phyloP scores from a whole-genome alignment of 2,888 invertebrate species.

The Oscheius sp. region DNA sequence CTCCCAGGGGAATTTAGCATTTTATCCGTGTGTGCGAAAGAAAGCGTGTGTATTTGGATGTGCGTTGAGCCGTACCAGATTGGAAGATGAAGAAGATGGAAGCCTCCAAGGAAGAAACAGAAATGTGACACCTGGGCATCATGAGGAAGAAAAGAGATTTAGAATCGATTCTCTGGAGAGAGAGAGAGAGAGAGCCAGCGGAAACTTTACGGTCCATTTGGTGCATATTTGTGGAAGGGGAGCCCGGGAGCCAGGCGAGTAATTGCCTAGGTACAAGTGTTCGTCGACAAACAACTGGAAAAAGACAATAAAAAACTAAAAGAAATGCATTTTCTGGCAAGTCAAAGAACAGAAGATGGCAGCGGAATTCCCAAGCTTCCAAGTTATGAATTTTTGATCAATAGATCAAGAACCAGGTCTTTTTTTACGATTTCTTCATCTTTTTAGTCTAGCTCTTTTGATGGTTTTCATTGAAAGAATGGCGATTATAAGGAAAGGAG shows the following conservation, averaged over 20 bases:
- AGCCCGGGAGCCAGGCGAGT: neutral
- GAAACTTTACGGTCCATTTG: conserved; percentile 33
- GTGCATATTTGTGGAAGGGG: conserved; percentile 30
- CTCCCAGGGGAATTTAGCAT: no score
- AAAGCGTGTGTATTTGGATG: conserved; percentile 11
- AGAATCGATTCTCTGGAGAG: conserved; percentile 13
- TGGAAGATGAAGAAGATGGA: conserved; percentile 22
- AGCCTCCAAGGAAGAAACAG: neutral
- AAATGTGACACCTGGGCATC: conserved; percentile 21
- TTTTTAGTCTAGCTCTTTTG: neutral
- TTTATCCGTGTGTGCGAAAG: neutral
- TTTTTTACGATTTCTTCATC: no score
- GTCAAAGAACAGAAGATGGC: no score
- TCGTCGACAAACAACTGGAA: neutral
- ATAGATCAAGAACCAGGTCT: no score
- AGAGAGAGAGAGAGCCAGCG: conserved; percentile 7
- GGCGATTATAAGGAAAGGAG: neutral
- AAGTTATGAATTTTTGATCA: no score
- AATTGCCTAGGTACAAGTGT: conserved; percentile 27
- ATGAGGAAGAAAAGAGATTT: neutral
- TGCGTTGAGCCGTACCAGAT: conserved; percentile 35
- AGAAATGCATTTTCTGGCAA: no score
- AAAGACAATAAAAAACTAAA: no score
- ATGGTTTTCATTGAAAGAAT: conserved; percentile 4
- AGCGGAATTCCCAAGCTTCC: no score